Conservation (phyloP, 2,888 invertebrate genomes). For the Dichetophora obliterata region DNA sequence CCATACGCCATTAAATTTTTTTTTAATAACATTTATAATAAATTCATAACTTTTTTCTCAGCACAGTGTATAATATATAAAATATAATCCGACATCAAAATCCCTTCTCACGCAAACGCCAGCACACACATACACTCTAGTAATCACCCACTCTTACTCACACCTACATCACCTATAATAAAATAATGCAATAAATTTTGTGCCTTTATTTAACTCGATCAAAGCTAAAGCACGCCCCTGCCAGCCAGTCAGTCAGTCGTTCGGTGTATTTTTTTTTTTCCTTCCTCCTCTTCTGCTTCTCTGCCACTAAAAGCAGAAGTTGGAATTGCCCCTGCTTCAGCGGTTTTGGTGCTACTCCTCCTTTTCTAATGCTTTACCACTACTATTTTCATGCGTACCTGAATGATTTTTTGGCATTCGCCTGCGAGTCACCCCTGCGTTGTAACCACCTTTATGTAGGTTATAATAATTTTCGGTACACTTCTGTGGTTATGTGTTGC, state of each 20-base stretch:
- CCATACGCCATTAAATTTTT: neutral
- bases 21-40: conserved; percentile 21
- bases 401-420: neutral
- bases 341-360: neutral
- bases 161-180: neutral
- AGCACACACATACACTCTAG: neutral
- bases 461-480: neutral
- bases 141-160: neutral
- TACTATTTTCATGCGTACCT: neutral
- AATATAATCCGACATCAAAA: conserved; percentile 35
- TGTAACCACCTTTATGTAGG: neutral
- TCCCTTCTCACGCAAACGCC: conserved; percentile 30
- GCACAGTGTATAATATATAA: neutral
- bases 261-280: no score
- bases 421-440: conserved; percentile 6
- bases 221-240: conserved; percentile 14
- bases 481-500: conserved; percentile 3
- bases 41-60: conserved; percentile 37
- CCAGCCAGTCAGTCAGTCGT: neutral
- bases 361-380: neutral
- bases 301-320: no score
- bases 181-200: conserved; percentile 12
- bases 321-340: neutral
- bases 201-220: conserved; percentile 23
- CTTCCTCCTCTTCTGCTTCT: neutral